These are phyloP conservation scores for Dorcus hopei DNA, from an alignment of 2,888 invertebrate genomes.

Conservation along the genomic window DNA sequence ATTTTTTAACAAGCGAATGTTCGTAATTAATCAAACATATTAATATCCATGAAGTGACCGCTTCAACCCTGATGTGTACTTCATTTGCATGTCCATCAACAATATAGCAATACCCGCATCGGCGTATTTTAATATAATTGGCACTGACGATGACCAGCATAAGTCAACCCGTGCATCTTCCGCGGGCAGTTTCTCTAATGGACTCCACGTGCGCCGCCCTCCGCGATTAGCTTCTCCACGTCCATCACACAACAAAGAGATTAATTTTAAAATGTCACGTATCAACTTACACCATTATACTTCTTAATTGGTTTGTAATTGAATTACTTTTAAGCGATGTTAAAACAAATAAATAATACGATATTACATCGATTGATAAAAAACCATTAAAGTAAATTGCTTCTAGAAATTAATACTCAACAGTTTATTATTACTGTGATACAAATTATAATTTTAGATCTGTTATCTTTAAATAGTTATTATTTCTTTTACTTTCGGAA, in stretches of 20 bases:
- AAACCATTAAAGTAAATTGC: neutral
- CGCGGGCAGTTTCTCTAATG: conserved; percentile 33
- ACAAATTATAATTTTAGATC: too few species aligned
- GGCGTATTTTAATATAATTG: conserved; percentile 41
- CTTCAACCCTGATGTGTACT: conserved; percentile 35
- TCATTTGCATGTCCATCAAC: conserved; percentile 41
- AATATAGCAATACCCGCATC: conserved; percentile 42
- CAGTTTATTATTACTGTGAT: neutral
- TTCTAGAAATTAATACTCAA: neutral
- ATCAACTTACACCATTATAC: neutral
- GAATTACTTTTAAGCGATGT: neutral
- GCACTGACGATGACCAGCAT: conserved; percentile 45
- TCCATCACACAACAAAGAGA: conserved; percentile 10
- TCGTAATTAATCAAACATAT: conserved; percentile 41
- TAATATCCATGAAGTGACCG: conserved; percentile 43
- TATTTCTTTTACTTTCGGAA: too few species aligned
- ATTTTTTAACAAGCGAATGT: too few species aligned
- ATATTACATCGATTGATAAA: neutral
- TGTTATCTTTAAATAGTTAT: too few species aligned
- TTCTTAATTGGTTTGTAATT: neutral
- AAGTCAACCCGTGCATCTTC: conserved; percentile 32
- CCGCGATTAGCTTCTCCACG: conserved; percentile 5
- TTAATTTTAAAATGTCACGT: conserved; percentile 5
- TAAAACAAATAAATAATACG: neutral
- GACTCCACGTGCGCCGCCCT: conserved; percentile 34